Evolutionary conservation across 2,113 vertebrate genomes (phyloP).

Genomic region (Triplophysa siluroides): DNA sequence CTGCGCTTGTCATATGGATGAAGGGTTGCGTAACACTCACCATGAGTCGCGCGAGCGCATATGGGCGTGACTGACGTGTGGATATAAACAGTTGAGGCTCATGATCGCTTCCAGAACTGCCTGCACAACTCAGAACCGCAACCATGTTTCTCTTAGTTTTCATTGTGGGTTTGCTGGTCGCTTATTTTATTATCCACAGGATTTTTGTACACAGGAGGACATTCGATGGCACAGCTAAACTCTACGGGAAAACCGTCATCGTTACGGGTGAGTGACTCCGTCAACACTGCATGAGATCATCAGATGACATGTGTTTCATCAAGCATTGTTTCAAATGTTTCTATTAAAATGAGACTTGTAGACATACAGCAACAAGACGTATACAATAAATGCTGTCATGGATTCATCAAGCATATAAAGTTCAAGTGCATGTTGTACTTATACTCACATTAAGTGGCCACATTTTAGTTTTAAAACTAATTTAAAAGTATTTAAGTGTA

Average conservation of each 20-base stretch:
- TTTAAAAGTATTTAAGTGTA: no score
- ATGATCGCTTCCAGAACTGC: not conserved
- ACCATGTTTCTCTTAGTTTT: not conserved
- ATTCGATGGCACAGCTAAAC: constrained; percentile 18
- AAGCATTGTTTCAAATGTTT: no score
- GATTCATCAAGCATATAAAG: no score
- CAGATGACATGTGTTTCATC: no score
- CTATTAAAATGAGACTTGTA: no score
- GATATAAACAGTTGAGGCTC: not conserved
- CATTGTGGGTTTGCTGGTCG: not conserved
- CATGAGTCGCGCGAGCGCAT: no score
- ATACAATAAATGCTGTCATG: no score
- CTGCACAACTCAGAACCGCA: not conserved
- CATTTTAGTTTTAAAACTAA: no score
- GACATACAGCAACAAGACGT: no score
- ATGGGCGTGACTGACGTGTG: not conserved
- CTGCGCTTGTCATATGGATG: not conserved
- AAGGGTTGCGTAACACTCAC: not conserved
- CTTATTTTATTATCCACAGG: constrained; percentile 23
- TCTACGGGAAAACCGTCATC: constrained; percentile 42
- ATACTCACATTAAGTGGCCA: no score
- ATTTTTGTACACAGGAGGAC: constrained; percentile 39
- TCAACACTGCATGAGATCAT: no score
- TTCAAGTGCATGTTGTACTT: no score
- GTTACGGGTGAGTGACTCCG: constrained; percentile 29